Conservation (phyloP, 2,113 vertebrate species). For the Sardina pilchardus region DNA sequence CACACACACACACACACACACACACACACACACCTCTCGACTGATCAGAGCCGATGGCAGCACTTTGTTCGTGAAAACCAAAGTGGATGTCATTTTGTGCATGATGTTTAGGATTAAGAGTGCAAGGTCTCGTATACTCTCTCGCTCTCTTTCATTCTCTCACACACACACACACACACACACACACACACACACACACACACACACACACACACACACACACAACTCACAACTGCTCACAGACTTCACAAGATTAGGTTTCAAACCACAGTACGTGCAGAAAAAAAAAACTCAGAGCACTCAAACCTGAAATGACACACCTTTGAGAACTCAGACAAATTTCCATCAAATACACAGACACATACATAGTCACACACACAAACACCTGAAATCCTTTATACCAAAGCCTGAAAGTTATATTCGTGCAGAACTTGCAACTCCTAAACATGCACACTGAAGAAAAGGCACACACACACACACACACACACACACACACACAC, state of each 20-base stretch:
- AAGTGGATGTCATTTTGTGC: not conserved
- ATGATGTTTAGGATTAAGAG: not conserved
- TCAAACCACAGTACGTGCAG: not conserved
- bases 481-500: too few species aligned
- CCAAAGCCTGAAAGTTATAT: not conserved
- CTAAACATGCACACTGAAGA: not conserved
- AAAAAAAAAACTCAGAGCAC: not conserved
- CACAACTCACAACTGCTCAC: not conserved
- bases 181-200: not conserved
- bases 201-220: not conserved
- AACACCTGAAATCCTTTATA: not conserved
- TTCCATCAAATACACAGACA: not conserved
- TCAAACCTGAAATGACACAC: not conserved
- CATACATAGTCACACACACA: too few species aligned
- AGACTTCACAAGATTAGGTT: not conserved
- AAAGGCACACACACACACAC: too few species aligned
- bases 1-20: constrained; percentile 1
- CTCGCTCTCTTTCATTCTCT: too few species aligned
- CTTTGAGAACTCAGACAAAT: not conserved
- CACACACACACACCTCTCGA: not conserved
- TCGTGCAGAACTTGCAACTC: not conserved
- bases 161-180: not conserved
- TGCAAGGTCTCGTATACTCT: not conserved
- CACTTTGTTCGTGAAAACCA: not conserved
- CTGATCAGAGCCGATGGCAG: not conserved